Evolutionary conservation across 2,113 vertebrate species (phyloP).

Genomic region (Petromus typicus): DNA sequence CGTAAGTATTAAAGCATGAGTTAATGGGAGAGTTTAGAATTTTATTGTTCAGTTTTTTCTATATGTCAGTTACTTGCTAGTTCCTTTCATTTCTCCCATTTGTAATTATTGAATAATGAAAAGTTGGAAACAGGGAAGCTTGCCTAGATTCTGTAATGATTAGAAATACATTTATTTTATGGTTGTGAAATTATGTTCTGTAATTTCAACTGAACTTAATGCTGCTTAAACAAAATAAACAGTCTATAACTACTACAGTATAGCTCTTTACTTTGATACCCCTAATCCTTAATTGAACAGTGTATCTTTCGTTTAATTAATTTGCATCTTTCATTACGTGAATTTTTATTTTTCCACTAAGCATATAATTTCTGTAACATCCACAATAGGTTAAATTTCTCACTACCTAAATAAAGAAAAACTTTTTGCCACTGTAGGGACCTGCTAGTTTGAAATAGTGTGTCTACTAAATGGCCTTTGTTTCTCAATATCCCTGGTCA

Average conservation of each 20-base stretch:
- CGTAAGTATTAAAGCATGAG: conserved; percentile 8
- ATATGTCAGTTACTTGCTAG: neutral
- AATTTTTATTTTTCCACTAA: conserved; percentile 21
- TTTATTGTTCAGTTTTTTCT: conserved; percentile 10
- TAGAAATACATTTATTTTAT: conserved; percentile 38
- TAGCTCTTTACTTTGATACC: conserved; percentile 8
- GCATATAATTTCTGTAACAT: conserved; percentile 5
- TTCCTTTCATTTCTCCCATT: neutral
- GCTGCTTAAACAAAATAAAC: neutral
- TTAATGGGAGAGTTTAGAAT: neutral
- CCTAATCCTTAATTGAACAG: neutral
- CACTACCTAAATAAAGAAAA: neutral
- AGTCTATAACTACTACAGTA: neutral
- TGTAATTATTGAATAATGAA: conserved; percentile 40
- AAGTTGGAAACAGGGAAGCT: neutral
- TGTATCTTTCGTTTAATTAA: neutral
- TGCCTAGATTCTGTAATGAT: neutral
- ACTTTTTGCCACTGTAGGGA: neutral
- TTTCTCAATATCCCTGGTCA: too few species aligned
- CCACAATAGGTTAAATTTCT: conserved; percentile 22
- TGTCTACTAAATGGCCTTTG: conserved; percentile 6
- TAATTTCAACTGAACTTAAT: neutral
- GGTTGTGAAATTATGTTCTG: neutral
- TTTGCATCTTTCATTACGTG: neutral
- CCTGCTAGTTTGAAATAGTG: conserved; percentile 32